Evolutionary conservation across 2,888 invertebrate genomes (phyloP).

Genomic region (Polyploca ridens): DNA sequence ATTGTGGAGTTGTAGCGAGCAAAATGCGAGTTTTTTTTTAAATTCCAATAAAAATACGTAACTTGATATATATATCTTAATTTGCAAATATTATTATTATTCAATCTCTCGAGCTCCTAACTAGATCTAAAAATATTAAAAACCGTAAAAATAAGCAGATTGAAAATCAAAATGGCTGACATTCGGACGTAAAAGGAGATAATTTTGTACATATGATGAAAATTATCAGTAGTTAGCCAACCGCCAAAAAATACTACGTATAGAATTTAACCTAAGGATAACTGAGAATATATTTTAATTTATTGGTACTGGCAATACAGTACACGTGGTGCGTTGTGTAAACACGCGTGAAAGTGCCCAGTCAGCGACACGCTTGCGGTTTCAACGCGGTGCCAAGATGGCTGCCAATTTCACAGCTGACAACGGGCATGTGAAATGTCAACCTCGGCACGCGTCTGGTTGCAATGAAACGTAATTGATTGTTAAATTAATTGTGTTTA

Average conservation of each 20-base stretch:
- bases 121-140: too few relatives aligned
- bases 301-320: neutral
- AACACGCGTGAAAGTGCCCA: constrained; percentile 45
- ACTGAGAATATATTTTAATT: neutral
- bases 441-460: constrained; percentile 20
- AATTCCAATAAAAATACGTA: too few relatives aligned
- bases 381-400: constrained; percentile 49
- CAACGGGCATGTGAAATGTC: constrained; percentile 38
- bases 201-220: too few relatives aligned
- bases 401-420: constrained; percentile 47
- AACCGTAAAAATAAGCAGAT: neutral
- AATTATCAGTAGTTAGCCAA: too few relatives aligned
- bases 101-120: too few relatives aligned
- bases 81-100: too few relatives aligned
- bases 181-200: neutral
- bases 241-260: too few relatives aligned
- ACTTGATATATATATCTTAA: too few relatives aligned
- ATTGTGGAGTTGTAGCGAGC: too few relatives aligned
- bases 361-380: constrained; percentile 48
- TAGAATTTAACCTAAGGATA: too few relatives aligned
- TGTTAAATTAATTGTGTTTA: constrained; percentile 7
- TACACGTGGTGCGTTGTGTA: constrained; percentile 35
- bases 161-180: neutral
- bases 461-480: constrained; percentile 9
- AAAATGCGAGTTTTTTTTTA: too few relatives aligned